Conservation (phyloP, 2,797 vertebrate species). For the Mycteria americana region DNA sequence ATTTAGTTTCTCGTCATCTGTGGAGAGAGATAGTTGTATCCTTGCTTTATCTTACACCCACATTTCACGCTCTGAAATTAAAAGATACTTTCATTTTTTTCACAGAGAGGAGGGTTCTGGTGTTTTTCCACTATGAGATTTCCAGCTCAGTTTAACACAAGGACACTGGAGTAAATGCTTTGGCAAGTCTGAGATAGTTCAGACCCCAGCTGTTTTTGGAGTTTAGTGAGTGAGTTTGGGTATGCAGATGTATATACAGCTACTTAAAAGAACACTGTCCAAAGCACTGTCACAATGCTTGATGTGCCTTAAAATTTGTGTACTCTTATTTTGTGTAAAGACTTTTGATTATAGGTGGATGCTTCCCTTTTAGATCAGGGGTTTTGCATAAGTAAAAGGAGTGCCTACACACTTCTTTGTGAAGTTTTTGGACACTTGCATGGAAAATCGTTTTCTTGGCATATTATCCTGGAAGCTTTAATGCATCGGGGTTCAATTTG, state of each 20-base stretch:
- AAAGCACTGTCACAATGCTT: neutral
- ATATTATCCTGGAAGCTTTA: neutral
- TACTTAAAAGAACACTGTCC: neutral
- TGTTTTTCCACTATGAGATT: neutral
- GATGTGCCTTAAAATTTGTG: neutral
- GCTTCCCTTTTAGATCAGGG: neutral
- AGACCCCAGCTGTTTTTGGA: neutral
- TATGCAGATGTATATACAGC: neutral
- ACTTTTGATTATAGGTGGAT: neutral
- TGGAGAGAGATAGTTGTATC: neutral
- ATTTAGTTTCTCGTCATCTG: accelerated
- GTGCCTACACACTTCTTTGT: neutral
- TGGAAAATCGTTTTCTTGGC: neutral
- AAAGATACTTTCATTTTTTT: neutral
- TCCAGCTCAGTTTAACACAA: neutral
- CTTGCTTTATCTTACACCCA: slow-evolving; percentile 24
- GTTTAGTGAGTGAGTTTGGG: neutral
- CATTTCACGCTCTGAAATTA: neutral
- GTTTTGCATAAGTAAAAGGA: neutral
- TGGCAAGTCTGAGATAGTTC: neutral
- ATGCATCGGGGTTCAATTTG: neutral
- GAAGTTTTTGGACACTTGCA: neutral
- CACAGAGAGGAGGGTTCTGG: neutral
- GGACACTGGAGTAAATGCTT: neutral
- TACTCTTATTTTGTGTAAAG: neutral